phyloP scores from a whole-genome alignment of 1,140 invertebrate species.

The Orchesella cincta region DNA sequence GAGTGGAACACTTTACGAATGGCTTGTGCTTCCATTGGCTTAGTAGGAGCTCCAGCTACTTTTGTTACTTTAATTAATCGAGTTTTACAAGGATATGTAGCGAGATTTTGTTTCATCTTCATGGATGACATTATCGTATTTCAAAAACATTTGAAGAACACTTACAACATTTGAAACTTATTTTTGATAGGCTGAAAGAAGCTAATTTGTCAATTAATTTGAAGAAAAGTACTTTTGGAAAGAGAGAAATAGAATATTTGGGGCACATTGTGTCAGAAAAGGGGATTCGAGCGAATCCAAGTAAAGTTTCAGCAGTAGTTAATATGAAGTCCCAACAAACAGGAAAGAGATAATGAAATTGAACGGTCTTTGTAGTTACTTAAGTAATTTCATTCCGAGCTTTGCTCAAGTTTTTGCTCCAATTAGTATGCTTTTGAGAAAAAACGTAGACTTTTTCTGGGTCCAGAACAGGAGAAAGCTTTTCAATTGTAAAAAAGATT shows the following conservation, averaged over 20 bases:
- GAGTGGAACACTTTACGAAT: constrained; percentile 51
- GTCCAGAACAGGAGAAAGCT: constrained; percentile 31
- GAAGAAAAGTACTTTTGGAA: constrained; percentile 54
- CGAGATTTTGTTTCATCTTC: constrained; percentile 49
- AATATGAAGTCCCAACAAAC: constrained; percentile 53
- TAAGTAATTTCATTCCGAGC: constrained; percentile 54
- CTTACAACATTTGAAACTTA: constrained; percentile 40
- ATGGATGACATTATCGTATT: constrained; percentile 53
- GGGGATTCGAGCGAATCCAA: constrained; percentile 53
- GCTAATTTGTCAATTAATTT: constrained; percentile 52
- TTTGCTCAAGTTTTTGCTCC: constrained; percentile 52
- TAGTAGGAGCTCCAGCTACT: constrained; percentile 51
- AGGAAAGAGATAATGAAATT: constrained; percentile 56
- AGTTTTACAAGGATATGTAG: constrained; percentile 43
- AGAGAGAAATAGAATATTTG: constrained; percentile 52
- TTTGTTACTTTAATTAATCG: constrained; percentile 51
- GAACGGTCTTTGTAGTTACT: constrained; percentile 58
- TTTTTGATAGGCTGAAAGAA: constrained; percentile 49
- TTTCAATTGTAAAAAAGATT: constrained; percentile 32
- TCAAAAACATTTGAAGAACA: constrained; percentile 44
- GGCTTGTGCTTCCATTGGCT: constrained; percentile 52
- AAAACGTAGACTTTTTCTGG: constrained; percentile 10
- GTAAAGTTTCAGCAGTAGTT: constrained; percentile 54
- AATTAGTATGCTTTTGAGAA: constrained; percentile 40
- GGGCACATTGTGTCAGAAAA: constrained; percentile 53